phyloP scores from a whole-genome alignment of 2,888 invertebrate species.

The Brenthis hecate region DNA sequence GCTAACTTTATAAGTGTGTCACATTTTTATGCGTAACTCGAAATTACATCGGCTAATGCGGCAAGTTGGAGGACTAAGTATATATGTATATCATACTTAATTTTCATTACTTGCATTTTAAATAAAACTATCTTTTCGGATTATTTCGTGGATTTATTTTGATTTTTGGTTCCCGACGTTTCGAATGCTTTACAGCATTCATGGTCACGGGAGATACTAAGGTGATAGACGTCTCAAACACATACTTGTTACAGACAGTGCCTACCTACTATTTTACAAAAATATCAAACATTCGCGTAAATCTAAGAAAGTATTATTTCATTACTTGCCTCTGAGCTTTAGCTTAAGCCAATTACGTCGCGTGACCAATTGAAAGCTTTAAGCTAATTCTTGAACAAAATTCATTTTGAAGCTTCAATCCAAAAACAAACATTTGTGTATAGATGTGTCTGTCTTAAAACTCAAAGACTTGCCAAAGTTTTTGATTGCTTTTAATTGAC shows the following conservation, averaged over 20 bases:
- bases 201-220: too few relatives aligned
- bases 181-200: too few relatives aligned
- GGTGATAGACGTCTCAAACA: too few relatives aligned
- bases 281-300: too few relatives aligned
- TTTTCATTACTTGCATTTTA: slow-evolving; percentile 13
- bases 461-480: slow-evolving; percentile 12
- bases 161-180: too few relatives aligned
- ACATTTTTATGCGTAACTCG: slow-evolving; percentile 28
- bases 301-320: background rate
- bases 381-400: background rate
- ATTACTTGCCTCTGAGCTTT: slow-evolving; percentile 14
- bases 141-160: too few relatives aligned
- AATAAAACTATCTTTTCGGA: too few relatives aligned
- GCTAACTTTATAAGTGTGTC: slow-evolving; percentile 19
- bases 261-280: too few relatives aligned
- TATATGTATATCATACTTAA: slow-evolving; percentile 27
- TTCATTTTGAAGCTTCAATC: background rate
- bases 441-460: slow-evolving; percentile 5
- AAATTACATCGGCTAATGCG: slow-evolving; percentile 25
- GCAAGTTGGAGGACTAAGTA: slow-evolving; percentile 24
- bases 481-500: slow-evolving; percentile 19
- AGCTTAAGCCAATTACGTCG: slow-evolving; percentile 16
- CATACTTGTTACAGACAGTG: too few relatives aligned
- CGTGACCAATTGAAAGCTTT: background rate
- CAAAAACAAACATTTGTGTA: slow-evolving; percentile 15